Base-by-base conservation (phyloP, 1,140 invertebrate species). In the Palaemon carinicauda region DNA sequence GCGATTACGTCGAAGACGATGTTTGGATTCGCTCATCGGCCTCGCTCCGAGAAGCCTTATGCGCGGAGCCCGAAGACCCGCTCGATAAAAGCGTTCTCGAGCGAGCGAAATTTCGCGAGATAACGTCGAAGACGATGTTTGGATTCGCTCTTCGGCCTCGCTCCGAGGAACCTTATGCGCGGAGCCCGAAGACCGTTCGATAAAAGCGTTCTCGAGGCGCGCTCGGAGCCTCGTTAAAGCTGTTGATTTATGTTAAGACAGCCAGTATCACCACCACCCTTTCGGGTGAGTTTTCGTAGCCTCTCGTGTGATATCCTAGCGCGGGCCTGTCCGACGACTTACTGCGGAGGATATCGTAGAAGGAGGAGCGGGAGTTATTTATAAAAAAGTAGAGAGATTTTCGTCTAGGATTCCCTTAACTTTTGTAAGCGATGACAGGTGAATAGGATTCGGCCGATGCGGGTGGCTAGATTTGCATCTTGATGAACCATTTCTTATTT, bases 211-310 rank as follows among this genome's bases (percentile, higher is more conserved):
- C 15, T 29, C 19, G 79, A 31, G 17, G 29, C 29, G 29, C n/a
- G 29, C 4, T 19, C 41, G 71, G 29, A 29, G 27, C 41, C 85
- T 87, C 85, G 85, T 87, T 87, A 87, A 87, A 41, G 71, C 33
- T 77, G 81, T 87, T 81, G 85, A 87, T 87, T 87, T 87, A 87
- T 87, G 85, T 87, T 82, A 87, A 82, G 85, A 82, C 85, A 69
- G 85, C 69, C 79, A 31, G 80, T 87, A 87, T 87, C 85, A 87
- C 85, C 85, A 87, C 85, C 85, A 81, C 85, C 85, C 85, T 87
- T 87, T 87, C 69, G 85, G 69, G 65, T 75, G 60, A 73, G 79
- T 87, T 41, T 41, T 87, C 71, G 80, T 80, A 87, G 85, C 85
- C 54, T 31, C 41, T 60, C 31, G 85, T 87, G 85, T 82, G 85